phyloP scores from a whole-genome alignment of 2,113 vertebrate genomes.

The Phoxinus phoxinus region DNA sequence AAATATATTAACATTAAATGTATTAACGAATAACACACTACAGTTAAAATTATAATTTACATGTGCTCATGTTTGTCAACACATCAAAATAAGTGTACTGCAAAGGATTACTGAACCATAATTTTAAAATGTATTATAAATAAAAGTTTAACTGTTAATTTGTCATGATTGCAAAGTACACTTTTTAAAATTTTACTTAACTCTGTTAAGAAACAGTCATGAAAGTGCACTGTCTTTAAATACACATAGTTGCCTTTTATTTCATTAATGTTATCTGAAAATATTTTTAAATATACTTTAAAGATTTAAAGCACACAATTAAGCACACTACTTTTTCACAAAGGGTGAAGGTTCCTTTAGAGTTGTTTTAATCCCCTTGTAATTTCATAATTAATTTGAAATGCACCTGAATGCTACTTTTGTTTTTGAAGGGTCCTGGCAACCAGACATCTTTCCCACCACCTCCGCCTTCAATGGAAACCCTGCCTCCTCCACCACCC shows the following conservation, averaged over 20 bases:
- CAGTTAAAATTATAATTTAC: no score
- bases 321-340: neutral
- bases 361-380: neutral
- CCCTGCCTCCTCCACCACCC: constrained; percentile 74
- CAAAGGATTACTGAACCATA: no score
- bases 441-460: constrained; percentile 55
- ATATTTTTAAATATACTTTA: neutral
- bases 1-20: no score
- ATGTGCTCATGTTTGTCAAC: no score
- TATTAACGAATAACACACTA: no score
- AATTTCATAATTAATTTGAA: neutral
- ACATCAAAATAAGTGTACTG: no score
- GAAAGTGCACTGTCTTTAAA: neutral
- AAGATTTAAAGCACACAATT: neutral
- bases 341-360: neutral
- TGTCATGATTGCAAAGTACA: no score
- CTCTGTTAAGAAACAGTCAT: neutral
- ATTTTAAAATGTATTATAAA: no score
- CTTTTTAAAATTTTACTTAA: no score
- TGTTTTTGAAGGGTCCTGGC: constrained; percentile 70
- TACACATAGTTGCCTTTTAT: neutral
- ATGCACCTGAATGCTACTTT: neutral
- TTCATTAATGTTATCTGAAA: neutral
- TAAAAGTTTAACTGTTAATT: no score
- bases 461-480: constrained; percentile 67